Evolutionary conservation across 2,888 invertebrate species (phyloP), one percentile per base, ranked within the genome.

Genomic region (Amblyteles armatorius): DNA sequence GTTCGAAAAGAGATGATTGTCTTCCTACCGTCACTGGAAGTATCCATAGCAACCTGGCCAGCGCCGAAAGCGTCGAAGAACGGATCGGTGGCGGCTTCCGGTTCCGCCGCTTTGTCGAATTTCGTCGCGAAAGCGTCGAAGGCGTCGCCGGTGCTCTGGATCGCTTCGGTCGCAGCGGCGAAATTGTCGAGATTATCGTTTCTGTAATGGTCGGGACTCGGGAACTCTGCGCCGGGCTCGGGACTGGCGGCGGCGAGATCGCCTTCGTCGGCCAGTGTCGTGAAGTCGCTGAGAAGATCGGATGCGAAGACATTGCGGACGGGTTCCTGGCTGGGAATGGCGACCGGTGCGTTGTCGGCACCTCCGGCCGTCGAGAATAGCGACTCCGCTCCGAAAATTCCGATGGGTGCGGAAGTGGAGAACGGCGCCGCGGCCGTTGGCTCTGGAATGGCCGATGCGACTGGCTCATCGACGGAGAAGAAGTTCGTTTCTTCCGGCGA

Each of bases 71-170:
- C 95, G 90, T 95, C 95, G 88, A 95, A 88, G 76, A 93, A 95
- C 55, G 94, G 94, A 77, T 94, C 95, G 33, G 93, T 93, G 55
- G 92, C 90, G 48, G 93, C 91, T 65, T 94, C 95, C 9, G 94
- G 94, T 89, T 94, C 95, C 0, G 94, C 94, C 5, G 96, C 96
- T 52, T 96, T 96, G 88, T 98, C 98, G 90, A 98, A 98, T 93
- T 98, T 98, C 1, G 97, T 97, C 3, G 98, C 96, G 90, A 98
- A 98, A 0, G 97, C 98, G 93, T 98, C 98, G 89, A 98, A 98
- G 36, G 96, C 96, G 88, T 97, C 96, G 0, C 95, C 95, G 7
- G 90, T 90, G 26, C 87, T 88, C 79, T 91, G 91, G 71, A 91
- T 90, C 3, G 88, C 85, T 76, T 91, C 91, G 1, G 91, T 90